Base-by-base conservation (phyloP, 2,113 vertebrate species). In the Paralichthys olivaceus region DNA sequence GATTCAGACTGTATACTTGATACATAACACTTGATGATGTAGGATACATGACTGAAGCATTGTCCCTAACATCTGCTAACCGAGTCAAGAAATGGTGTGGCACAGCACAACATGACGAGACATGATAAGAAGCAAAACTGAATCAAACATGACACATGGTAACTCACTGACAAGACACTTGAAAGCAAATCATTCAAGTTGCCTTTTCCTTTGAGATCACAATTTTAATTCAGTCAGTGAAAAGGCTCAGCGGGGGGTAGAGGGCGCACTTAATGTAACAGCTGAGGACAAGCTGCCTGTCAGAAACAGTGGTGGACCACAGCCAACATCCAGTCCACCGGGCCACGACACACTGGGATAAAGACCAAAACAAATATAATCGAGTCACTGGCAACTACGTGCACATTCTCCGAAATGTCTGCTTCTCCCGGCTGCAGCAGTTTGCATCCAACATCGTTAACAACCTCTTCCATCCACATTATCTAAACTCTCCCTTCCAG, bases 321-420 rank as follows among this genome's bases (percentile, higher is more conserved):
- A 53, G 55, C 69, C 78, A 74, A 25, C 66, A 53, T 22, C 34
- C 53, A 55, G 37, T 69, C 68, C 53, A 69, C 53, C 61, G 54
- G 55, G 51, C 2, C 20, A 64, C 17, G 12, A 47, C 65, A 53
- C 13, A n/a, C 7, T 1, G 4, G 56, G 61, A 71, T 37, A 11
- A 54, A 71, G 29, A 49, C 47, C 49, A 72, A 12, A 76, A 17
- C 7, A 34, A 22, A 57, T 7, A 62, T 56, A 79, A 25, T 32
- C 7, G 51, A 45, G 9, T 47, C 62, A 40, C 6, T 51, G 45
- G 53, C 19, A 72, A 61, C 64, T 64, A 45, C 61, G 4, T 47
- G 40, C 19, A 22, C 9, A 17, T 43, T 29, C 49, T 74, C 60
- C 12, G 11, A 59, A 83, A 56, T 17, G 63, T 51, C 58, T n/a